These are phyloP conservation scores for roundworm (Caenorhabditis elegans) DNA, from an alignment of 1,140 invertebrate species.

Conservation along the genomic window WBcel235 BX284605.5:4075501-4076000, in stretches of 20 bases:
- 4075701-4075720: conserved; percentile 55
- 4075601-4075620: not conserved
- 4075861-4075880: not conserved
- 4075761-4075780: too few relatives aligned
- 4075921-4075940: conserved; percentile 29
- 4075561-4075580: not conserved
- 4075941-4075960: conserved; percentile 17
- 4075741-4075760: not conserved
- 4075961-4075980: conserved; percentile 66
- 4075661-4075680: conserved; percentile 62
- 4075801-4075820: not conserved
- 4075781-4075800: not conserved
- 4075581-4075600: not conserved
- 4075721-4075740: conserved; percentile 61
- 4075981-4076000: conserved; percentile 60
- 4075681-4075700: conserved; percentile 45
- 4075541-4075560: not conserved
- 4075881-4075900: conserved; percentile 10
- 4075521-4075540: not conserved
- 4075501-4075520: not conserved
- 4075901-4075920: not conserved
- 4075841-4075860: not conserved
- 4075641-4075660: conserved; percentile 64
- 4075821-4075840: not conserved
- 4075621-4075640: conserved; percentile 42